Percentiles rank a stretch among this genome's conserved stretches.
phyloP scores from a whole-genome alignment of 2,113 vertebrate species.

The Mola mola region DNA sequence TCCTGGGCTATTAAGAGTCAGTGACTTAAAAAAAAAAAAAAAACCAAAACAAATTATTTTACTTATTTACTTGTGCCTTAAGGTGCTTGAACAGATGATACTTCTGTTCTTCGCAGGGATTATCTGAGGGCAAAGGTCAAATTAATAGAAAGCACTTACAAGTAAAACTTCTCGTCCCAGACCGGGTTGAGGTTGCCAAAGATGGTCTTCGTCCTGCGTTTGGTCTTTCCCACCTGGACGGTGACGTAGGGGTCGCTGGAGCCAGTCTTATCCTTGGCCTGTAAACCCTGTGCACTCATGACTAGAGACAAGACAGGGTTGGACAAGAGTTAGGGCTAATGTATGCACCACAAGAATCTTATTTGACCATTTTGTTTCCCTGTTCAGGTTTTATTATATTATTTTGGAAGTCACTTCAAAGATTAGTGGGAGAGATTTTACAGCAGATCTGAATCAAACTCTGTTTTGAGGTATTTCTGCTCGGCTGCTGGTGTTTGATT shows the following conservation, averaged over 20 bases:
- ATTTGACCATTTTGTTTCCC: neutral
- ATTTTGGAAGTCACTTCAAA: neutral
- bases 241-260: constrained; percentile 98
- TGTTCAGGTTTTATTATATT: too few relatives aligned
- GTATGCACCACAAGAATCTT: neutral
- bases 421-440: neutral
- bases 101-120: constrained; percentile 26
- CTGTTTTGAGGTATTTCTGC: neutral
- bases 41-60: neutral
- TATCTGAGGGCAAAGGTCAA: constrained; percentile 7
- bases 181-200: constrained; percentile 97
- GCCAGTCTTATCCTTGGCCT: constrained; percentile 98
- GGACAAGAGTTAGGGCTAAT: constrained; percentile 1
- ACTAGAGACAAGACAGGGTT: constrained; percentile 77
- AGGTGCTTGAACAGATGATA: neutral
- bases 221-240: constrained; percentile 97
- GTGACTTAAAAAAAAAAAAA: neutral
- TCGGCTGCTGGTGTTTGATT: neutral
- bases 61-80: constrained; percentile 22
- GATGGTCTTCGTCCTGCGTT: constrained; percentile 95
- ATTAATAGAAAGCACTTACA: constrained; percentile 82
- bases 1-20: neutral
- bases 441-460: neutral
- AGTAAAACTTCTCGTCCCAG: constrained; percentile 98
- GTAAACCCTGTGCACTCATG: constrained; percentile 95